phyloP scores from a whole-genome alignment of 2,113 vertebrate genomes.

The Pontoporia blainvillei region DNA sequence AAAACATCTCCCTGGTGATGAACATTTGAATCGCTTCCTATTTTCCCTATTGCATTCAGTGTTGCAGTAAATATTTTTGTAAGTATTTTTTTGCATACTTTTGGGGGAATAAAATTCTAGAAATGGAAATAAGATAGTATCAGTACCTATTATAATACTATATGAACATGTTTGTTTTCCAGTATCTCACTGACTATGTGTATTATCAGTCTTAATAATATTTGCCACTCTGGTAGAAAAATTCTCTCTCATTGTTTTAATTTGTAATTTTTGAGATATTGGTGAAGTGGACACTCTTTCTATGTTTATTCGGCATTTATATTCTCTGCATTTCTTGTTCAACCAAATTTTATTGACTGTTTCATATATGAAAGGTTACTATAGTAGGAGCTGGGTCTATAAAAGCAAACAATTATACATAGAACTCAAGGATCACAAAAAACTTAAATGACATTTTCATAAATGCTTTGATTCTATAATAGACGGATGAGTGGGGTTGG shows the following conservation, averaged over 20 bases:
- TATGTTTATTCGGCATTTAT: background rate
- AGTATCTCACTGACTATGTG: background rate
- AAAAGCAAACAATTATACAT: background rate
- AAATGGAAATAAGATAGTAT: background rate
- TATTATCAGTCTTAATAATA: background rate
- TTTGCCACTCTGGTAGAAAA: background rate
- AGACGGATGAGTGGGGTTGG: background rate
- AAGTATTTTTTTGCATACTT: background rate
- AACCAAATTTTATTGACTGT: background rate
- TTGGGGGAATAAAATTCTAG: constrained; percentile 20
- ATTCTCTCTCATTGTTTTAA: background rate
- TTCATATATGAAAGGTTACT: background rate
- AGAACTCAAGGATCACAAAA: background rate
- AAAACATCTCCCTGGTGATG: background rate
- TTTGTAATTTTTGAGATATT: background rate
- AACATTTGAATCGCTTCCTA: background rate
- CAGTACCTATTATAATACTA: background rate
- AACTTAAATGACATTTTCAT: background rate
- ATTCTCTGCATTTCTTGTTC: background rate
- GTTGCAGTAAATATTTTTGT: constrained; percentile 10
- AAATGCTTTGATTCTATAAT: background rate
- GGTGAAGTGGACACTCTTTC: background rate
- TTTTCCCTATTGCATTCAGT: background rate
- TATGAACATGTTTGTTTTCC: background rate
- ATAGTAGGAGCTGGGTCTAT: background rate